Base-by-base conservation (phyloP, 2,888 invertebrate species). In the Pycnomerus fuliginosus region DNA sequence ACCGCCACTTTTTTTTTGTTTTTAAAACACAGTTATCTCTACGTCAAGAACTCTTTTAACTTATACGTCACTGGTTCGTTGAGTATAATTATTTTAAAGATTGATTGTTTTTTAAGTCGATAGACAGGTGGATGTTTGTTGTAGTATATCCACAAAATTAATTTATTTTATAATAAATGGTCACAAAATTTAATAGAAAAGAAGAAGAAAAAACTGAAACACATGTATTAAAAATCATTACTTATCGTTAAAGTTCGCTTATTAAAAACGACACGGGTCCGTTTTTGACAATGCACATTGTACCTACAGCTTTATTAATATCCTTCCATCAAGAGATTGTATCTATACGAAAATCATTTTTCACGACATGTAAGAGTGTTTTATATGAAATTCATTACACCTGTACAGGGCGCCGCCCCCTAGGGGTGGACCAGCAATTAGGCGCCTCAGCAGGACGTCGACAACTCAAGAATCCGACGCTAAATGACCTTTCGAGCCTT, bases 351-450 rank as follows among this genome's bases (percentile, higher is more conserved):
- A 49, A 49, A 53, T 55, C 58, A 58, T 56, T 60, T 56, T 58
- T 60, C 58, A 55, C 44, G 46, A 52, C 44, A 37, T 48, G 50
- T 29, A 38, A 43, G 49, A 56, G 57, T 59, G 57, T 58, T 59
- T 58, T 58, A 60, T 62, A 60, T 53, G 55, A 63, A 63, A 62
- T 63, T 56, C 63, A 63, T 63, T 63, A 64, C 62, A 63, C 61
- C 60, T 61, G 61, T 56, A 52, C 52, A 52, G 55, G 56, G 52
- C 49, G 55, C 50, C 52, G 50, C 55, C 62, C 64, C 61, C 64
- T 58, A 54, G 51, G 55, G 58, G 55, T 54, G 51, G 45, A 33
- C 55, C 46, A 20, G 56, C 59, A 57, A 59, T 59, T 59, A 59
- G 52, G 52, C 43, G 35, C 13, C 47, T 13, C 56, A 40, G 52